Evolutionary conservation across 2,888 invertebrate species (phyloP), one percentile per base, ranked within the genome.

Genomic region (Leistus spinibarbis): DNA sequence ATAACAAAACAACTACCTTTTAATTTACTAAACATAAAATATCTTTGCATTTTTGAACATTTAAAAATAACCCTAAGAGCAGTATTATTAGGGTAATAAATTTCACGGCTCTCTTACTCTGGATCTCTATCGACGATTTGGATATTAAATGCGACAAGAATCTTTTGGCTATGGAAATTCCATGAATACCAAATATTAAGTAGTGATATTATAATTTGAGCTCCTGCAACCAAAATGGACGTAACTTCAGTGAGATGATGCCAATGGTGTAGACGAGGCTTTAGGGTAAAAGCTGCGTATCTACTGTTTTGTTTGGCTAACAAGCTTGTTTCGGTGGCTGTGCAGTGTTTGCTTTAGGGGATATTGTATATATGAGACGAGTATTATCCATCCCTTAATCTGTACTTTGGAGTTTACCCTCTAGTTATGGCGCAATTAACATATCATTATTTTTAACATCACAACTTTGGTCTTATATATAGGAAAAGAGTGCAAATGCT

Each of bases 361-460:
- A 40, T 27, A n/a, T n/a, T n/a, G n/a, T n/a, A n/a, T n/a, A n/a
- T n/a, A 17, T 20, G 13, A 56, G 77, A 68, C 54, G 69, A 53
- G 60, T 70, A 54, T 40, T 56, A 60, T 63, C 70, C 73, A 60
- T 63, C 70, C 73, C 53, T 67, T 53, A 54, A 76, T 62, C 16
- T 71, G 69, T 56, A 56, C 78, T 73, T 71, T 77, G 20, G 80
- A 81, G 81, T 81, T 81, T 82, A 82, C 82, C 82, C 82, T 81
- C 81, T 82, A 82, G 82, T 83, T 82, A 83, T 80, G 79, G 81
- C 80, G 80, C 83, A 84, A 84, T 83, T 83, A 84, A 82, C 83
- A 83, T 83, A 83, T 82, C 83, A 83, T 83, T 54, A 54, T 56
- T 56, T 13, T 56, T 19, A 19, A 19, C 56, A n/a, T 56, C 17